A percentile compares a stretch with the other conserved stretches of the same genome.
Conservation (phyloP, 1,140 invertebrate genomes). For the Saccostrea echinata region DNA sequence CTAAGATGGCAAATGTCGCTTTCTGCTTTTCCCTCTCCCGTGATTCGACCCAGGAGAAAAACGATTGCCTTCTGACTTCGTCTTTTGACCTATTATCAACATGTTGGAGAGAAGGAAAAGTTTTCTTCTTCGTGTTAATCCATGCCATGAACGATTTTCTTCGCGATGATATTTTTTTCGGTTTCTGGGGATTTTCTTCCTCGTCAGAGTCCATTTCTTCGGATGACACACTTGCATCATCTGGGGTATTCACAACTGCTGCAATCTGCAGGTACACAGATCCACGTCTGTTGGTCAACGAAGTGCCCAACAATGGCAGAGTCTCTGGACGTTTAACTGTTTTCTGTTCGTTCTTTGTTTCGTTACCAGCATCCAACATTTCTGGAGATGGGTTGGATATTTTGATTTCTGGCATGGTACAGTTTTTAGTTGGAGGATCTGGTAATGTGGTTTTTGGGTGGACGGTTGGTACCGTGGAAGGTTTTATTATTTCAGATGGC, state of each 20-base stretch:
- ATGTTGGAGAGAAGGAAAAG: background rate
- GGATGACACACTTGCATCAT: constrained; percentile 43
- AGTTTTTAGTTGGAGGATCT: background rate
- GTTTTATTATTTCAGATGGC: background rate
- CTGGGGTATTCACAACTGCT: constrained; percentile 17
- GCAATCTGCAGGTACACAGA: constrained; percentile 59
- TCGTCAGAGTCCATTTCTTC: constrained; percentile 42
- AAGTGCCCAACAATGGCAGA: background rate
- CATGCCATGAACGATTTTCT: constrained; percentile 57
- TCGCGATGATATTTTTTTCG: constrained; percentile 33
- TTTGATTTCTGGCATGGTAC: constrained; percentile 20
- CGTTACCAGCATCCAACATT: background rate
- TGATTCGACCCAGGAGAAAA: constrained; percentile 31
- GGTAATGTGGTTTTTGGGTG: background rate
- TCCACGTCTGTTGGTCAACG: background rate
- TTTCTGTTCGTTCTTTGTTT: background rate
- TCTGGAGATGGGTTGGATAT: background rate
- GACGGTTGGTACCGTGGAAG: background rate
- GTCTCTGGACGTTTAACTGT: background rate
- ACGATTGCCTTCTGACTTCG: constrained; percentile 28
- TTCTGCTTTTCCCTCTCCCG: background rate
- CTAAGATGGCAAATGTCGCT: background rate
- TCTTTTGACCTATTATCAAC: background rate
- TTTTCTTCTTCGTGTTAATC: constrained; percentile 44
- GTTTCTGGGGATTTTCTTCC: constrained; percentile 40